Evolutionary conservation across 2,888 invertebrate species (phyloP), one percentile per base, ranked within the genome.

Genomic region (Crepidodera aurea): DNA sequence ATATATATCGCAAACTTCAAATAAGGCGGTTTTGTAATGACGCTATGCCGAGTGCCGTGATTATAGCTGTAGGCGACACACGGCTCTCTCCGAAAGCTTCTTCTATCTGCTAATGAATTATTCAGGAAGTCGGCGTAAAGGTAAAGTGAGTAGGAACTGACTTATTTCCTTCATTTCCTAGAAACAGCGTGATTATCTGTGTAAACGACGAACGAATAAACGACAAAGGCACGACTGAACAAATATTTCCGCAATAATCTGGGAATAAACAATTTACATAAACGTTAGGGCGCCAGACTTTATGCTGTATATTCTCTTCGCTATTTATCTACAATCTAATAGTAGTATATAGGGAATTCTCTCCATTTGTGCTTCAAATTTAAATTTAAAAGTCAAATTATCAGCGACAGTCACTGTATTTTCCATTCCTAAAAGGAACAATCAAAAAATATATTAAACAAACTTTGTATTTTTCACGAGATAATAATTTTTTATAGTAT

Each of bases 91-190:
- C 8, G 2, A 40, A 40, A 40, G 5, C 40, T 40, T 18, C 18
- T 40, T 40, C 40, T 3, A 40, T 40, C 40, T 40, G 10, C 40
- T 40, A 40, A 40, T 40, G 40, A 40, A 40, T 40, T 18, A 40
- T 40, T 16, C 40, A 40, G 18, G 18, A 40, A 40, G 18, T 18
- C 10, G 18, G 12, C 6, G 13, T 12, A 10, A 6, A 40, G 40
- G 32, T 32, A 32, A 40, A 7, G 7, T 18, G 16, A 40, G 8
- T 13, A 40, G 7, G 40, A 40, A 40, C 40, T 8, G 16, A 18
- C 40, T 40, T 40, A 40, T 40, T 40, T 40, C 40, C 40, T 40
- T 40, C 40, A 18, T 40, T 40, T 18, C 10, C 40, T 18, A 18
- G 40, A 10, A 40, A 40, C 40, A 40, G 7, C 18, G 18, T 18